These are phyloP conservation scores for Brachyhypopomus gauderio DNA, from an alignment of 2,113 vertebrate species.

Conservation along the genomic window DNA sequence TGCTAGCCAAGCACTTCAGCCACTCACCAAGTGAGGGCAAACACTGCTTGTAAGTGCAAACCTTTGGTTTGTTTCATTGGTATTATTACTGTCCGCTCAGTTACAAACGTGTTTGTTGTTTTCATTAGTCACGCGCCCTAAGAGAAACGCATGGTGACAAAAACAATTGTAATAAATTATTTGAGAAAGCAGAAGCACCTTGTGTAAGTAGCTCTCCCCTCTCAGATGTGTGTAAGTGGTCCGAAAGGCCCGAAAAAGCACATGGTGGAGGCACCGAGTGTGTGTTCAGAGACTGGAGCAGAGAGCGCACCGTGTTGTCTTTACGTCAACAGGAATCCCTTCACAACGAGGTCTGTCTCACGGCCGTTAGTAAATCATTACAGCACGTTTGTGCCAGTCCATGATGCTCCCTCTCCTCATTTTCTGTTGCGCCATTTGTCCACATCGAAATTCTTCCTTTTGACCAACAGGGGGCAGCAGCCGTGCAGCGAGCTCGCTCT, in stretches of 20 bases:
- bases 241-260: conserved; percentile 15
- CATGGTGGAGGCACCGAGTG: background rate
- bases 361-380: background rate
- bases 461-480: conserved; percentile 52
- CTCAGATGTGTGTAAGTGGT: conserved; percentile 27
- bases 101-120: conserved; percentile 34
- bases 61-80: background rate
- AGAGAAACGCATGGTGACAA: conserved; percentile 10
- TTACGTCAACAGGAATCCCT: background rate
- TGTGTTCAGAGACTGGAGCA: background rate
- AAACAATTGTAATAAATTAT: conserved; percentile 12
- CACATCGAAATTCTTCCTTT: conserved; percentile 13
- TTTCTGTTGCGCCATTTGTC: conserved; percentile 31
- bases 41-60: conserved; percentile 27
- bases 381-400: background rate
- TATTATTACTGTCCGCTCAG: conserved; percentile 31
- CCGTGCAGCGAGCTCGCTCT: conserved; percentile 12
- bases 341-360: background rate
- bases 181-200: conserved; percentile 48
- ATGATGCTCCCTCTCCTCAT: background rate
- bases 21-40: conserved; percentile 50
- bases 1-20: conserved; percentile 19
- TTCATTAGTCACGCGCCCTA: conserved; percentile 11
- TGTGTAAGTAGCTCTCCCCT: conserved; percentile 24
- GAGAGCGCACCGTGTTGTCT: conserved; percentile 37